Percentiles rank a stretch among this genome's conserved stretches.
These are phyloP conservation scores for Terrapene triunguis DNA, from an alignment of 2,113 vertebrate genomes.

Conservation along the genomic window DNA sequence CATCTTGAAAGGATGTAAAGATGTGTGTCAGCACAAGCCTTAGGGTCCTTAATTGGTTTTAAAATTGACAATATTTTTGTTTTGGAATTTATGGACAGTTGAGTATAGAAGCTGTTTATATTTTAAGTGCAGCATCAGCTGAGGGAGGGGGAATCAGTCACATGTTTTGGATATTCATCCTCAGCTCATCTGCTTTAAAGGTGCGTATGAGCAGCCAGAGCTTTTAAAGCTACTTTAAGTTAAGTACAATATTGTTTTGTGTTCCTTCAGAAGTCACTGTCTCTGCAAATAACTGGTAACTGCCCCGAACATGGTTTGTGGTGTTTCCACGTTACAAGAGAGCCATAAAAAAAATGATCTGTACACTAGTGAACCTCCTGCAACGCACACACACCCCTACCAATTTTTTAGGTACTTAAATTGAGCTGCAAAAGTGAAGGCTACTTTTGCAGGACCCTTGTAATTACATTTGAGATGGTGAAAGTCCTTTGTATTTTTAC, in stretches of 20 bases:
- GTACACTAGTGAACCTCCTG: not conserved
- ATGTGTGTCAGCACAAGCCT: fast-evolving
- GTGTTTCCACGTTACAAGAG: not conserved
- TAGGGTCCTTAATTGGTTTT: not conserved
- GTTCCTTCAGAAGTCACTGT: not conserved
- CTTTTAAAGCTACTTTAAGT: not conserved
- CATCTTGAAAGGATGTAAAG: not conserved
- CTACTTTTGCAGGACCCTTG: not conserved
- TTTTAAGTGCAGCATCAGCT: not conserved
- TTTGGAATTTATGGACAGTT: not conserved
- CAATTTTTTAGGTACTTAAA: not conserved
- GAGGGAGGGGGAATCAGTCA: slow-evolving; percentile 22
- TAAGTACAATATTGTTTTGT: not conserved
- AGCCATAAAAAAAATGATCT: not conserved
- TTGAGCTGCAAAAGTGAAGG: not conserved
- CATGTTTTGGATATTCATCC: not conserved
- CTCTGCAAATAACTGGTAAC: not conserved
- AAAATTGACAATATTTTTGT: slow-evolving; percentile 10
- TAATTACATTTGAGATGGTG: not conserved
- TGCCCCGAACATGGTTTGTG: not conserved
- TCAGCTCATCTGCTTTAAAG: not conserved
- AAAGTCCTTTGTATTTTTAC: not conserved
- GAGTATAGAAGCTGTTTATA: not conserved
- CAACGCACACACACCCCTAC: not conserved
- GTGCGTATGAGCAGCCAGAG: not conserved